Evolutionary conservation across 2,797 vertebrate genomes (phyloP), one percentile per base, ranked within the genome.

Genomic region (Aulostomus chinensis): DNA sequence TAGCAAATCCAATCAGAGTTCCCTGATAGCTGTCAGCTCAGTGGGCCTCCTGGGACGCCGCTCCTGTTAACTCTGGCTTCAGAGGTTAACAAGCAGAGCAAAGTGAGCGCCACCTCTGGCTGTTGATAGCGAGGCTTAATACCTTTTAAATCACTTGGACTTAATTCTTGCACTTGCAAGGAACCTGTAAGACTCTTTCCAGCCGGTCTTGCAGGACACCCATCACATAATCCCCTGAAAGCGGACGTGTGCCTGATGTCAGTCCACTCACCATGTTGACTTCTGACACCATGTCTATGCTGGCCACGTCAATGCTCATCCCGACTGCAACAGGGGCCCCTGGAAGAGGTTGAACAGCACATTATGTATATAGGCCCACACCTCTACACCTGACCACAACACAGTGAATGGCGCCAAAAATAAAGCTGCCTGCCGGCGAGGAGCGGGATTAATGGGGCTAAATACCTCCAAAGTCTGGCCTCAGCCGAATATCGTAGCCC

Each of bases 261-360:
- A 18, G 57, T 53, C 4, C 58, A 83, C 94, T 95, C 87, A 96
- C 95, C 95, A 96, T 97, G 87, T 96, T 97, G 89, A 97, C 95
- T 92, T 97, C 94, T 55, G 95, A 97, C 57, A 96, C 94, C 94
- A 95, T 96, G 90, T 97, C 95, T 73, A 96, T 96, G 84, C 94
- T 96, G 37, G 95, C 94, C 81, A 96, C 95, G 79, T 96, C 95
- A 82, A 97, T 96, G 84, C 93, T 96, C 95, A 96, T 96, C 36
- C 95, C 95, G 29, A 97, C 95, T 70, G 93, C 92, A 67, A 96
- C 94, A n/a, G 95, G 94, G 52, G 94, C 90, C 54, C 95, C 95
- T 97, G 85, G n/a, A 73, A 46, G 73, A 74, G 68, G 52, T 53
- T 25, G 48, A 60, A 74, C 22, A 71, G 49, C 7, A 51, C 20